A percentile compares a stretch with the other conserved stretches of the same genome.
phyloP scores from a whole-genome alignment of 2,113 vertebrate species.

The human region GRCh38 chr3:161350001-161350500 shows the following conservation, averaged over 20 bases:
- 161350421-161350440: not conserved
- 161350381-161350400: not conserved
- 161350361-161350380: not conserved
- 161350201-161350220: not conserved
- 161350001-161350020: not conserved
- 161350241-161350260: not conserved
- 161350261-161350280: not conserved
- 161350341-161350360: conserved; percentile 6
- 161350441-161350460: not conserved
- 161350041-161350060: not conserved
- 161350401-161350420: not conserved
- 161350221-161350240: not conserved
- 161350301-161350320: not conserved
- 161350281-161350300: not conserved
- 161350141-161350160: not conserved
- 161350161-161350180: not conserved
- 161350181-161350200: not conserved
- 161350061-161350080: not conserved
- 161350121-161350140: not conserved
- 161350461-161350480: not conserved
- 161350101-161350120: not conserved
- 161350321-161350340: not conserved
- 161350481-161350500: conserved; percentile 20
- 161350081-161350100: not conserved
- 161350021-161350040: not conserved